phyloP scores from a whole-genome alignment of 2,888 invertebrate genomes.

The Seira sanloemensis region DNA sequence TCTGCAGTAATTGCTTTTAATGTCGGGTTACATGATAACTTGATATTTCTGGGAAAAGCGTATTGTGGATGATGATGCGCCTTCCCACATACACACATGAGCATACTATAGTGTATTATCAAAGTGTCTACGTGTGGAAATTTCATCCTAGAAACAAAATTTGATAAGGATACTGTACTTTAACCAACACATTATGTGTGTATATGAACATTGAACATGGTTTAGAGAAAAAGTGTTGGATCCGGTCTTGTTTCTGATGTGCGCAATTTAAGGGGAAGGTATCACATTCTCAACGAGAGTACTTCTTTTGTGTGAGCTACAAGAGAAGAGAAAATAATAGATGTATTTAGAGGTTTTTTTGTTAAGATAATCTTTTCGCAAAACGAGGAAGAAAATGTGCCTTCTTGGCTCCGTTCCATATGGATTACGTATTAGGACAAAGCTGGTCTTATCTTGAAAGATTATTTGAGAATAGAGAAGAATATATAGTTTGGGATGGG shows the following conservation, averaged over 20 bases:
- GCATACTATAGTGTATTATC: no score
- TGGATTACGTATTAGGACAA: conserved; percentile 11
- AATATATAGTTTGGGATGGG: neutral
- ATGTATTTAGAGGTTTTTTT: conserved; percentile 34
- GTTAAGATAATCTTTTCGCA: conserved; percentile 42
- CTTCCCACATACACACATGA: no score
- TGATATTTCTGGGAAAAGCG: neutral
- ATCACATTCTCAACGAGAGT: neutral
- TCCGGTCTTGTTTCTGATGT: neutral
- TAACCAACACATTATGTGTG: neutral
- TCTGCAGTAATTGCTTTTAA: neutral
- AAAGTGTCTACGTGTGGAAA: neutral
- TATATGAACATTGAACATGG: neutral
- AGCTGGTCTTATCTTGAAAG: no score
- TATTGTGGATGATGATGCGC: no score
- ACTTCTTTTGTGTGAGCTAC: neutral
- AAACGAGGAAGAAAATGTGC: conserved; percentile 16
- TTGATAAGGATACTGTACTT: neutral
- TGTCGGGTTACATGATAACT: neutral
- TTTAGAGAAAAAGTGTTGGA: neutral
- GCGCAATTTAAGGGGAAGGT: neutral
- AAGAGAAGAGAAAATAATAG: conserved; percentile 29
- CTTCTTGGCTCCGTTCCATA: conserved; percentile 51
- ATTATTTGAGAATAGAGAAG: no score
- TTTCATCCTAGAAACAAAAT: neutral